Evolutionary conservation across 2,888 invertebrate species (phyloP), one percentile per base, ranked within the genome.

Genomic region (Drosophila nr. fundita): DNA sequence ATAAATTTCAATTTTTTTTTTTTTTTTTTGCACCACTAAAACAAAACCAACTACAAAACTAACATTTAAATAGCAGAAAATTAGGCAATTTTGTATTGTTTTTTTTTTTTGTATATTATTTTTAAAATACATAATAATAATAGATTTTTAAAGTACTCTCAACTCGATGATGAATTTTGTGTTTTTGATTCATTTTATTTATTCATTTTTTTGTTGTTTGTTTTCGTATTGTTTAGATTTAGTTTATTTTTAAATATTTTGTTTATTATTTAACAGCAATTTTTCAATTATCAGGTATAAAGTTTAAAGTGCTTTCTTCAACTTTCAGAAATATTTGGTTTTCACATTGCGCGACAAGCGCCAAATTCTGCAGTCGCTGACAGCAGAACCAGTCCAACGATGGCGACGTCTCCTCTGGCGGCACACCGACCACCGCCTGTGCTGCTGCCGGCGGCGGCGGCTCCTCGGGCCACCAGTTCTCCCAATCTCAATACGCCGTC

Each of bases 401-500:
- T 34, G 83, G 45, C 48, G 79, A 50, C 48, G 71, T 49, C 65
- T 84, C 84, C 52, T 86, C 88, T 55, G 70, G 66, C 59, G 62
- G 54, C 63, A 45, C 38, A 24, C 34, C 40, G 54, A 49, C 30
- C 30, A 53, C 58, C 53, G 68, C 62, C 50, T 57, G 49, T 21
- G 81, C 13, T 53, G 58, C n/a, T 34, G 55, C 13, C 27, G 73
- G 55, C 34, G 77, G 70, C 18, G 83, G 75, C 29, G 76, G 78
- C 67, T 88, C 89, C 45, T 88, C 87, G 52, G 89, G 84, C 84
- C 83, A 78, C 87, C 89, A 82, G 87, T 78, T 84, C 79, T 85
- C 87, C 90, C 90, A 90, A 78, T 94, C 94, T 96, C 96, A 96
- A 94, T 96, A 96, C 59, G 96, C 96, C 69, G 96, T 95, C 68